Base-by-base conservation (phyloP, 2,113 vertebrate species). In the Rhabdomys dilectus region DNA sequence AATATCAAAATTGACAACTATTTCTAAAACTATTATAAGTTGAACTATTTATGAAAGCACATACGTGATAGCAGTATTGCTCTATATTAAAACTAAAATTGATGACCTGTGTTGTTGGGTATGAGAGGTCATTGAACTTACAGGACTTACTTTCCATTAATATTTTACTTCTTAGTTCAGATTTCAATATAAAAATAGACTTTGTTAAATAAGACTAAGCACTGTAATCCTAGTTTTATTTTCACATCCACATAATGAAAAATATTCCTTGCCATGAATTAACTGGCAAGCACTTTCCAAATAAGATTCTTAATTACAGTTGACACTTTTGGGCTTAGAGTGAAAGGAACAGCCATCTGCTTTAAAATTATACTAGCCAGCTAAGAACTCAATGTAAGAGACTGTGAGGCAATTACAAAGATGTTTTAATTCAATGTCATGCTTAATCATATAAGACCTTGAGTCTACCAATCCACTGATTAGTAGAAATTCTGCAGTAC, bases 301-400 rank as follows among this genome's bases (percentile, higher is more conserved):
- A 96, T 88, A 96, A 96, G 92, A 26, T 96, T 96, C 96, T 68
- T 92, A 97, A 96, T 97, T 98, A 6, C 51, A 92, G 95, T 82
- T 89, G 94, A 11, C n/a, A 95, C 92, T 98, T 97, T 86, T 70
- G 73, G 42, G 51, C 56, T 91, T 72, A 53, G 19, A 66, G 39
- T 95, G 39, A 89, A 10, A 34, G 12, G 29, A 53, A 93, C 22
- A 97, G 81, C 22, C 96, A 97, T 86, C 87, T 98, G 93, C 62
- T 85, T 97, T 68, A 95, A 94, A 96, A 15, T 36, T 2, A 92
- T 87, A 88, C 39, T 68, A 91, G n/a, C 92, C 76, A 72, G 66
- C 11, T 85, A 88, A 97, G 56, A 87, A 39, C 11, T 89, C 91
- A 86, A 0, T 4, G 21, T 45, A 89, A 84, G 95, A 91, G 45